These are phyloP conservation scores for Pipistrellus kuhlii DNA, from an alignment of 2,797 vertebrate species.

Conservation along the genomic window DNA sequence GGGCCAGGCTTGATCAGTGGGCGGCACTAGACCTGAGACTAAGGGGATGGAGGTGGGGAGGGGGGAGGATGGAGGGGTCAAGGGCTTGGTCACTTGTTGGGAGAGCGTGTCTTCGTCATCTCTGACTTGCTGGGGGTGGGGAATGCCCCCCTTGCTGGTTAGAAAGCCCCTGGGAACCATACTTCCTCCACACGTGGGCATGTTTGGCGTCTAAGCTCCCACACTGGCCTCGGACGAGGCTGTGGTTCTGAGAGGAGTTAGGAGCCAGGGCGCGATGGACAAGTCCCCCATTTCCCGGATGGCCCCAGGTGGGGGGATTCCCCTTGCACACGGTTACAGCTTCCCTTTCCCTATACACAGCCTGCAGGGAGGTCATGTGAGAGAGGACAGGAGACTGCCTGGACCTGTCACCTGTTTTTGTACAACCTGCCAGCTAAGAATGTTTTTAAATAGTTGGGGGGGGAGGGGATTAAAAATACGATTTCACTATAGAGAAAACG, in stretches of 20 bases:
- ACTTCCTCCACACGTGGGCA: neutral
- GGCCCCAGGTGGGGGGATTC: neutral
- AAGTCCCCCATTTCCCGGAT: neutral
- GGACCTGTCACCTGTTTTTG: neutral
- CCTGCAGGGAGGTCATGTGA: rapidly evolving
- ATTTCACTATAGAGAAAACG: neutral
- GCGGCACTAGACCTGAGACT: neutral
- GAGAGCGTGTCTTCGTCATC: neutral
- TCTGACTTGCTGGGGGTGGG: neutral
- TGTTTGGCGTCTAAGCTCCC: neutral
- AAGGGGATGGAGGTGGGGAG: neutral
- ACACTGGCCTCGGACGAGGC: neutral
- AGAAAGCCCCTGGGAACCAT: neutral
- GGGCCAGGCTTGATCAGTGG: neutral
- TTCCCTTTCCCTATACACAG: neutral
- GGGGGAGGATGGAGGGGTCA: neutral
- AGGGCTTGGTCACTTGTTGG: neutral
- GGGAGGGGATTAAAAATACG: neutral
- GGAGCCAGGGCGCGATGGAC: neutral
- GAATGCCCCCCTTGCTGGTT: neutral
- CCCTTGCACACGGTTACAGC: neutral
- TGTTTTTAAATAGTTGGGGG: neutral
- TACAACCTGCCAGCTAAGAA: neutral
- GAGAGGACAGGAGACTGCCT: neutral
- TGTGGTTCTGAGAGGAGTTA: neutral